These are phyloP conservation scores for Colossoma macropomum DNA, from an alignment of 2,113 vertebrate genomes.

Conservation along the genomic window DNA sequence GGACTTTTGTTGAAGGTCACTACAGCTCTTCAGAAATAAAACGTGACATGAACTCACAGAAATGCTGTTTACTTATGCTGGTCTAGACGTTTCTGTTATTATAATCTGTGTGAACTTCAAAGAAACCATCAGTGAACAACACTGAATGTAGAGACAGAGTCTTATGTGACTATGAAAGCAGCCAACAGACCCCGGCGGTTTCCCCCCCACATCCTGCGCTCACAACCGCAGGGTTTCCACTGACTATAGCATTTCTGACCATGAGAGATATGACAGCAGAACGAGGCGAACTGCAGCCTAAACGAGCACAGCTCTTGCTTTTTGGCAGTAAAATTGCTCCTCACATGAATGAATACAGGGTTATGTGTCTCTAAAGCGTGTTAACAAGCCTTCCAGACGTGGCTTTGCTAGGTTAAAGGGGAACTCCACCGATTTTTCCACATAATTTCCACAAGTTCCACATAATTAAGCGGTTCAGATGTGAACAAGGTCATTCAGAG, in stretches of 20 bases:
- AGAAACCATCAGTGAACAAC: neutral
- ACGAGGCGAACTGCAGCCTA: neutral
- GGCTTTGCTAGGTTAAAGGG: too few relatives aligned
- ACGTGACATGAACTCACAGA: too few relatives aligned
- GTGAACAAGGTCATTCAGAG: too few relatives aligned
- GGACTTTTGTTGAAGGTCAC: too few relatives aligned
- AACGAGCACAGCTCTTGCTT: neutral
- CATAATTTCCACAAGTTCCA: too few relatives aligned
- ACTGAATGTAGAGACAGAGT: neutral
- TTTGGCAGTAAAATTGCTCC: too few relatives aligned
- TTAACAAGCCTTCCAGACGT: too few relatives aligned
- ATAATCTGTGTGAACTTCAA: neutral
- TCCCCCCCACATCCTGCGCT: slow-evolving; percentile 54
- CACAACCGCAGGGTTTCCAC: neutral
- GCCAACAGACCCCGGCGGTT: slow-evolving; percentile 18
- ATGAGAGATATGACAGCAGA: neutral
- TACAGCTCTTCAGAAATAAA: neutral
- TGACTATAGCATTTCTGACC: neutral
- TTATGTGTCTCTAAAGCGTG: too few relatives aligned
- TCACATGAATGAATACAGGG: too few relatives aligned
- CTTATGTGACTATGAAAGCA: slow-evolving; percentile 16
- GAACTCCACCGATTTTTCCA: too few relatives aligned
- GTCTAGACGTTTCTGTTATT: neutral
- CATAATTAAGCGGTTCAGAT: too few relatives aligned
- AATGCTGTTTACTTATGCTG: neutral